Evolutionary conservation across 2,797 vertebrate genomes (phyloP).

Genomic region (Pseudomugil tenellus): DNA sequence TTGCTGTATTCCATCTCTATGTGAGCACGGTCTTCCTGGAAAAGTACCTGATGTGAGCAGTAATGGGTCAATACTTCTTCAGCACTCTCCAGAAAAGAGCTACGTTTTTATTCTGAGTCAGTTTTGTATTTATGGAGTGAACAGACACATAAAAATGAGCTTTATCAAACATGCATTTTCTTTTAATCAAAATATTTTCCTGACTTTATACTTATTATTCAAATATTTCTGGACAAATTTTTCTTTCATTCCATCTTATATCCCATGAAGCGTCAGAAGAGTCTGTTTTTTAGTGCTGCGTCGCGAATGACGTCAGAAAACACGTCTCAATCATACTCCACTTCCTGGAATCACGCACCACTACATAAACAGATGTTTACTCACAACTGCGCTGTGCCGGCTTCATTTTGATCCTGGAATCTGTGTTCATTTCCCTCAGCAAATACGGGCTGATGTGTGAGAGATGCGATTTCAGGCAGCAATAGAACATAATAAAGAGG

Average conservation of each 20-base stretch:
- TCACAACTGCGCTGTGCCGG: constrained; percentile 9
- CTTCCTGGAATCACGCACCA: constrained; percentile 40
- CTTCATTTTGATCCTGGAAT: constrained; percentile 13
- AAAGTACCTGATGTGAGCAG: neutral
- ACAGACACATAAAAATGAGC: neutral
- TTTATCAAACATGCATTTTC: neutral
- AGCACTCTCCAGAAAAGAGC: neutral
- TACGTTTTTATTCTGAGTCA: neutral
- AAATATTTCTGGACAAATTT: neutral
- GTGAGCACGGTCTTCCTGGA: neutral
- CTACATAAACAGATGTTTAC: constrained; percentile 41
- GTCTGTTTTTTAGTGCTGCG: neutral
- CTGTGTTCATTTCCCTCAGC: constrained; percentile 11
- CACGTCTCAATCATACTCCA: constrained; percentile 15
- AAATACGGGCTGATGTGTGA: constrained; percentile 25
- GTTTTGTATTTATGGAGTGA: neutral
- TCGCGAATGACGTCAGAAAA: constrained; percentile 15
- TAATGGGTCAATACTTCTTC: constrained; percentile 2
- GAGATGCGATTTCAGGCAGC: constrained; percentile 29
- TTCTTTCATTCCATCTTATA: neutral
- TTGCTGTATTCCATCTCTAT: neutral
- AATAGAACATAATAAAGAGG: constrained; percentile 24
- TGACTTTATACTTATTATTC: constrained; percentile 7
- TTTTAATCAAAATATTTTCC: neutral
- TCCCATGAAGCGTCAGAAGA: neutral